A percentile compares a stretch with the other conserved stretches of the same genome.
Conservation (phyloP, 53 echinoderm and acorn worm genomes). For the Temnopleurus reevesii region DNA sequence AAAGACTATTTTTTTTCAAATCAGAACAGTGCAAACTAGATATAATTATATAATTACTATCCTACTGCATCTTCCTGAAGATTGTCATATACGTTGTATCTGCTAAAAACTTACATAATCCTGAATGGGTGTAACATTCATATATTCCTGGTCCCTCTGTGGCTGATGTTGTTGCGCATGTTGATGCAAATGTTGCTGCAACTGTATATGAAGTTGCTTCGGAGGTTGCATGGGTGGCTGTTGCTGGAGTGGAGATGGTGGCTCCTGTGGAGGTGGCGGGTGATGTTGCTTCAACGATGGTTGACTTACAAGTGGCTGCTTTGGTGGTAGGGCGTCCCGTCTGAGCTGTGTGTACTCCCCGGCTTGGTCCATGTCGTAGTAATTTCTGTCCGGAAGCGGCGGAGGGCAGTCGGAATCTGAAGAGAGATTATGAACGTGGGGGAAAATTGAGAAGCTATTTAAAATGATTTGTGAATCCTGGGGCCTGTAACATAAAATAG, state of each 20-base stretch:
- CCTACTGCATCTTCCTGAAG: too few relatives aligned
- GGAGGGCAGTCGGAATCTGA: constrained; percentile 59
- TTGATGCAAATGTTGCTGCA: constrained; percentile 46
- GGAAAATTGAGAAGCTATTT: too few relatives aligned
- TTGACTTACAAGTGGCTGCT: background rate
- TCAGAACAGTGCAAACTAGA: too few relatives aligned
- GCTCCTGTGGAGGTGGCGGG: background rate
- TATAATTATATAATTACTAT: too few relatives aligned
- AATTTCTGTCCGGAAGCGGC: constrained; percentile 75
- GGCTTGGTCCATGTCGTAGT: constrained; percentile 74
- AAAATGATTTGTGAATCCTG: too few relatives aligned
- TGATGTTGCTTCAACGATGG: background rate
- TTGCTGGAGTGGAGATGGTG: background rate
- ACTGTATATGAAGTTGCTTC: background rate
- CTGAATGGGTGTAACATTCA: background rate
- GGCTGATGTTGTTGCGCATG: constrained; percentile 17
- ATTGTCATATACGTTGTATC: too few relatives aligned
- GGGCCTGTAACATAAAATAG: too few relatives aligned
- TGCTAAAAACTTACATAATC: constrained; percentile 52
- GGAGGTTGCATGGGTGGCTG: background rate
- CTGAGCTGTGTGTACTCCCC: constrained; percentile 80
- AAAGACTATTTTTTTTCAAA: too few relatives aligned
- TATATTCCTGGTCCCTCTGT: background rate
- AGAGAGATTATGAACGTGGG: too few relatives aligned
- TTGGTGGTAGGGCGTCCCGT: constrained; percentile 43